phyloP scores from a whole-genome alignment of 2,888 invertebrate species.

The Tethea ocularis region DNA sequence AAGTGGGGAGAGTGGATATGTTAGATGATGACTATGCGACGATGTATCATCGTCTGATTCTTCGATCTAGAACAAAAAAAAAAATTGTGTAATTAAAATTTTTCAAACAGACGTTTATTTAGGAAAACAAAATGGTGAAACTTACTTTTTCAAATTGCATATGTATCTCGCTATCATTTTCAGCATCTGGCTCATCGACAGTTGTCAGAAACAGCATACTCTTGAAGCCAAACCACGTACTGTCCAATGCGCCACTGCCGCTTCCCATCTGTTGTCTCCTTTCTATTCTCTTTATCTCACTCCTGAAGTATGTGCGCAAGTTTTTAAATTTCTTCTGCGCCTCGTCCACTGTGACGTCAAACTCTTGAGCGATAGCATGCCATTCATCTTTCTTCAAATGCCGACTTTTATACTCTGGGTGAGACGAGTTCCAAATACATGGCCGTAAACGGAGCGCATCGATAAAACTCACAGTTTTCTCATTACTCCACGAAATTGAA shows the following conservation, averaged over 20 bases:
- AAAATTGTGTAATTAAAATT: background rate
- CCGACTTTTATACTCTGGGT: slow-evolving; percentile 8
- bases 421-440: slow-evolving; percentile 10
- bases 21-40: background rate
- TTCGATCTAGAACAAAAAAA: background rate
- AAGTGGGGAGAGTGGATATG: background rate
- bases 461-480: slow-evolving; percentile 12
- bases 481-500: slow-evolving; percentile 12
- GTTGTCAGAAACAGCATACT: slow-evolving; percentile 11
- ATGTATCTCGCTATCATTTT: slow-evolving; percentile 6
- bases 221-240: slow-evolving; percentile 12
- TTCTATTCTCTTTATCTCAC: slow-evolving; percentile 7
- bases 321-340: slow-evolving; percentile 12
- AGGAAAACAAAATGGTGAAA: too few species aligned
- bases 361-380: slow-evolving; percentile 9
- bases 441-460: slow-evolving; percentile 12
- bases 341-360: slow-evolving; percentile 9
- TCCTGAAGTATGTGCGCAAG: slow-evolving; percentile 12
- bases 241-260: slow-evolving; percentile 11
- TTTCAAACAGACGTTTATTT: too few species aligned
- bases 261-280: slow-evolving; percentile 3
- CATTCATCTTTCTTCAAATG: slow-evolving; percentile 9
- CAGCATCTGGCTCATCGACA: slow-evolving; percentile 10
- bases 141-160: background rate
- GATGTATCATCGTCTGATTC: slow-evolving; percentile 1